Evolutionary conservation across 2,888 invertebrate genomes (phyloP).

Genomic region (Diarsia dahlii): DNA sequence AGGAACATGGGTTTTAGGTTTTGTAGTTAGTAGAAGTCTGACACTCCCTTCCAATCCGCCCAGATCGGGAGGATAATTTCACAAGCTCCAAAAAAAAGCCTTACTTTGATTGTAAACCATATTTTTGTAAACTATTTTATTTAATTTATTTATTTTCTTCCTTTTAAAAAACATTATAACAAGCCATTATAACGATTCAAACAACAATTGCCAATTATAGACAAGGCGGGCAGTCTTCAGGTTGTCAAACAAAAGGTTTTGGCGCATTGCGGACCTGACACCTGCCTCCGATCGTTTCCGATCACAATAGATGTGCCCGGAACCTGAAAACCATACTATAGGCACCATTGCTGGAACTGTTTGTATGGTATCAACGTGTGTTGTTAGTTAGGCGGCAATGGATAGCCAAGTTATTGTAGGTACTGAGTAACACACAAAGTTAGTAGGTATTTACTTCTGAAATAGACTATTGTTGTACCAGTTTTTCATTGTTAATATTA

Average conservation of each 20-base stretch:
- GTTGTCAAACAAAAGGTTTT: slow-evolving; percentile 51
- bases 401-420: too few relatives aligned
- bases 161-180: background rate
- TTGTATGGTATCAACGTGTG: background rate
- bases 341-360: slow-evolving; percentile 11
- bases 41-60: too few relatives aligned
- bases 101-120: too few relatives aligned
- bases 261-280: slow-evolving; percentile 51
- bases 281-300: slow-evolving; percentile 27
- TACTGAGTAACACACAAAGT: too few relatives aligned
- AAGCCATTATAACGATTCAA: slow-evolving; percentile 1
- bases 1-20: too few relatives aligned
- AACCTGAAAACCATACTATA: slow-evolving; percentile 8
- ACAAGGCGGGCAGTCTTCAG: background rate
- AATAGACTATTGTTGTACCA: background rate
- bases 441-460: background rate
- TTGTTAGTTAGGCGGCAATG: background rate
- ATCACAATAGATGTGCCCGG: slow-evolving; percentile 34
- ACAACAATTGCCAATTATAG: slow-evolving; percentile 2
- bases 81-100: too few relatives aligned
- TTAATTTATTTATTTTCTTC: too few relatives aligned
- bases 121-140: too few relatives aligned
- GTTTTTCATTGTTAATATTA: too few relatives aligned
- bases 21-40: too few relatives aligned
- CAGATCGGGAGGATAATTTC: too few relatives aligned